Evolutionary conservation across 2,888 invertebrate genomes (phyloP).

Genomic region (Cataglyphis altisquamis): DNA sequence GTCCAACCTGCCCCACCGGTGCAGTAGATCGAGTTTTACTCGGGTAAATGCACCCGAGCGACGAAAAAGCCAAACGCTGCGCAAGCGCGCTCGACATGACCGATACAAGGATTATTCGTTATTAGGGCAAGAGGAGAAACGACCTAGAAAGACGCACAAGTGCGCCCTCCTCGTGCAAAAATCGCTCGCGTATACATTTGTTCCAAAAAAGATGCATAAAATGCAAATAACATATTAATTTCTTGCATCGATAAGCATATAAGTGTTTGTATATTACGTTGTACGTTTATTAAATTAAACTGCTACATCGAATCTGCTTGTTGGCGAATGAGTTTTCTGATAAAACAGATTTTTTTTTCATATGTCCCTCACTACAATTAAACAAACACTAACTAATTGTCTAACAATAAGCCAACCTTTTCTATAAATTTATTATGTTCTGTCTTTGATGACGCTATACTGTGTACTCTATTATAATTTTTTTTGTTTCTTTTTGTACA

Average conservation of each 20-base stretch:
- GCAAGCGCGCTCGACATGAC: constrained; percentile 10
- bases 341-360: no score
- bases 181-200: neutral
- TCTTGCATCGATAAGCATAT: neutral
- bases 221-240: neutral
- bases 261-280: neutral
- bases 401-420: no score
- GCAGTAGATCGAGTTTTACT: constrained; percentile 2
- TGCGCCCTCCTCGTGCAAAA: neutral
- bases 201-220: neutral
- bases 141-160: constrained; percentile 17
- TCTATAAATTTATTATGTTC: no score
- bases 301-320: no score
- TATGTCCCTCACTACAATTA: no score
- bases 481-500: no score
- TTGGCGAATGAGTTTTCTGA: no score
- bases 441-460: no score
- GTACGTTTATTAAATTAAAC: neutral
- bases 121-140: constrained; percentile 8
- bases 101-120: constrained; percentile 23
- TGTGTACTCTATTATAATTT: no score
- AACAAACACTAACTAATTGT: no score
- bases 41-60: constrained; percentile 25
- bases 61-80: constrained; percentile 14
- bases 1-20: neutral